These are phyloP conservation scores for Lineus longissimus DNA, from an alignment of 1,140 invertebrate genomes.

Conservation along the genomic window DNA sequence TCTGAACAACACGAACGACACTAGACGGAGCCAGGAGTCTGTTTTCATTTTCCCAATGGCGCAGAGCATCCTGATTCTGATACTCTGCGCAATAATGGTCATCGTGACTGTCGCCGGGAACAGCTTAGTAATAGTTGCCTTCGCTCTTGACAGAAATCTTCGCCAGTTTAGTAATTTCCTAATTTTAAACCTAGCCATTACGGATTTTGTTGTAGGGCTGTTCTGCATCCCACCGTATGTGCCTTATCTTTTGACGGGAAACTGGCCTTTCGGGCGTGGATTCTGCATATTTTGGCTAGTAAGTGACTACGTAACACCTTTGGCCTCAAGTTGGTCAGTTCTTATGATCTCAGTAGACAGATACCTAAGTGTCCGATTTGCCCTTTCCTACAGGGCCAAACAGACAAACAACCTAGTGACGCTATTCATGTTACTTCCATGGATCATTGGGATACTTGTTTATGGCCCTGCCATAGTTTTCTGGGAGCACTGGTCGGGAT, in stretches of 20 bases:
- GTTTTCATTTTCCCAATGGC: background rate
- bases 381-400: background rate
- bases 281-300: slow-evolving; percentile 18
- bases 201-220: slow-evolving; percentile 23
- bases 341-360: slow-evolving; percentile 22
- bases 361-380: slow-evolving; percentile 3
- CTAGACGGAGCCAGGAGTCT: no score
- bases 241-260: slow-evolving; percentile 6
- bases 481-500: slow-evolving; percentile 18
- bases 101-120: slow-evolving; percentile 20
- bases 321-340: slow-evolving; percentile 20
- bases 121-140: slow-evolving; percentile 20
- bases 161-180: slow-evolving; percentile 22
- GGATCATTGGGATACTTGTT: slow-evolving; percentile 19
- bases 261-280: slow-evolving; percentile 14
- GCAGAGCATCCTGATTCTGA: slow-evolving; percentile 12
- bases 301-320: slow-evolving; percentile 20
- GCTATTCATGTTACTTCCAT: slow-evolving; percentile 19
- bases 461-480: slow-evolving; percentile 20
- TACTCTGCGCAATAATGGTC: slow-evolving; percentile 13
- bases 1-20: background rate
- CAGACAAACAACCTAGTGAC: slow-evolving; percentile 6
- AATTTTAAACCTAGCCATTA: slow-evolving; percentile 24
- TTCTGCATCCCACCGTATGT: slow-evolving; percentile 4
- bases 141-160: slow-evolving; percentile 16